phyloP scores from a whole-genome alignment of 1,140 invertebrate species.

The Charaxes varanes region DNA sequence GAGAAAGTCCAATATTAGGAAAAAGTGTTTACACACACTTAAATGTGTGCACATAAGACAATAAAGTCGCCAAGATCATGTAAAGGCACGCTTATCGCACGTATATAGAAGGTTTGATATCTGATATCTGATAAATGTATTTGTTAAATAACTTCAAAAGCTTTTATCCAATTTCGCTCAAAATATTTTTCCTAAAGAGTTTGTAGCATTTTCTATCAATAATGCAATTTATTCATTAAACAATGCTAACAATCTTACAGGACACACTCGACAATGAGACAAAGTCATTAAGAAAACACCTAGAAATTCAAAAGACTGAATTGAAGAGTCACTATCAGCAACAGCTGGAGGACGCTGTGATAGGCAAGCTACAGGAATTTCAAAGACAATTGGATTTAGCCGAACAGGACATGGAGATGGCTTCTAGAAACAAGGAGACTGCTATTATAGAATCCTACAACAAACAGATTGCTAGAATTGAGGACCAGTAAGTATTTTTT shows the following conservation, averaged over 20 bases:
- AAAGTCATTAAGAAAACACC: constrained; percentile 70
- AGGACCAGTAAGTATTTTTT: constrained; percentile 79
- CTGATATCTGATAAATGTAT: no score
- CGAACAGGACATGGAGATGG: constrained; percentile 77
- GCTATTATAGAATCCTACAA: constrained; percentile 80
- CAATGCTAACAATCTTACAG: constrained; percentile 46
- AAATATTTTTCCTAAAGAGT: no score
- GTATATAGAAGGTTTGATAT: no score
- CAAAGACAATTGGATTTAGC: constrained; percentile 82
- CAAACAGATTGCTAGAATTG: constrained; percentile 81
- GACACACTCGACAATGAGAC: constrained; percentile 75
- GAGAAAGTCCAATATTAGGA: no score
- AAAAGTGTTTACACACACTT: no score
- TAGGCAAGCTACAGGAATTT: constrained; percentile 84
- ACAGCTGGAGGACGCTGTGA: constrained; percentile 85
- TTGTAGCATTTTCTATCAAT: no score
- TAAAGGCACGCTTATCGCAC: no score
- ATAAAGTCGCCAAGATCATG: no score
- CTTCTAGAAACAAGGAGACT: constrained; percentile 79
- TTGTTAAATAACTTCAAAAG: no score
- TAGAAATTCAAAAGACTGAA: constrained; percentile 80
- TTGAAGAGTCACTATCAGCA: constrained; percentile 85
- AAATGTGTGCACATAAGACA: no score
- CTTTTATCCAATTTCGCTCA: no score
- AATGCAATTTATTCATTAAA: constrained; percentile 1